Conservation (phyloP, 2,797 vertebrate species). For the Chelonia mydas region DNA sequence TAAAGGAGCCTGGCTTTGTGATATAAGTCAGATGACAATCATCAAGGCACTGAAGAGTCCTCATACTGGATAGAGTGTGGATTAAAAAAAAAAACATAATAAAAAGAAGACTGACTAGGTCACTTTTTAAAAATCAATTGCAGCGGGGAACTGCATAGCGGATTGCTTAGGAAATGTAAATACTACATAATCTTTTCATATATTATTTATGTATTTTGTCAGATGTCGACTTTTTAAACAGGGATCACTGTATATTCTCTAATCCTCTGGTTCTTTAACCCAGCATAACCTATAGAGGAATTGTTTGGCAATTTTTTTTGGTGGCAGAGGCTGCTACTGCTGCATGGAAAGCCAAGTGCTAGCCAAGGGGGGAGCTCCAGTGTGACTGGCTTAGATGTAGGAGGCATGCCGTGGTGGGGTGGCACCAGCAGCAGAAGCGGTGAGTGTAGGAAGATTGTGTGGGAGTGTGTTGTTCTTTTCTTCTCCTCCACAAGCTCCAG, state of each 20-base stretch:
- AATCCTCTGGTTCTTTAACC: not conserved
- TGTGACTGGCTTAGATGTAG: not conserved
- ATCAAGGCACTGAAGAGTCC: slow-evolving; percentile 39
- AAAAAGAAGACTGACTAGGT: slow-evolving; percentile 30
- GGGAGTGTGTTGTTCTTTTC: not conserved
- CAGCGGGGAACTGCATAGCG: not conserved
- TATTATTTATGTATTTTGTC: not conserved
- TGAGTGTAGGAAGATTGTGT: not conserved
- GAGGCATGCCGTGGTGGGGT: not conserved
- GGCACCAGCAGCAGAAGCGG: not conserved
- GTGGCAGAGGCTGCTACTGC: not conserved
- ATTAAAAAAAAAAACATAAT: not conserved
- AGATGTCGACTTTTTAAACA: not conserved
- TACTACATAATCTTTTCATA: slow-evolving; percentile 35
- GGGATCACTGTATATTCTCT: not conserved
- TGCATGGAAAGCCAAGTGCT: not conserved
- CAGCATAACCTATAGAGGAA: not conserved
- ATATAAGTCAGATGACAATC: slow-evolving; percentile 48
- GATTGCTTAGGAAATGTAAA: slow-evolving; percentile 5
- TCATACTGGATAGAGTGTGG: slow-evolving; percentile 6
- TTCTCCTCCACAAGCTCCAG: not conserved
- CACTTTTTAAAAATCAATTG: not conserved
- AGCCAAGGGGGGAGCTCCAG: not conserved
- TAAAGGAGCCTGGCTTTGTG: slow-evolving; percentile 57
- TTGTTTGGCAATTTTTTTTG: not conserved